phyloP scores from a whole-genome alignment of 2,888 invertebrate genomes.

The Fragum fragum region DNA sequence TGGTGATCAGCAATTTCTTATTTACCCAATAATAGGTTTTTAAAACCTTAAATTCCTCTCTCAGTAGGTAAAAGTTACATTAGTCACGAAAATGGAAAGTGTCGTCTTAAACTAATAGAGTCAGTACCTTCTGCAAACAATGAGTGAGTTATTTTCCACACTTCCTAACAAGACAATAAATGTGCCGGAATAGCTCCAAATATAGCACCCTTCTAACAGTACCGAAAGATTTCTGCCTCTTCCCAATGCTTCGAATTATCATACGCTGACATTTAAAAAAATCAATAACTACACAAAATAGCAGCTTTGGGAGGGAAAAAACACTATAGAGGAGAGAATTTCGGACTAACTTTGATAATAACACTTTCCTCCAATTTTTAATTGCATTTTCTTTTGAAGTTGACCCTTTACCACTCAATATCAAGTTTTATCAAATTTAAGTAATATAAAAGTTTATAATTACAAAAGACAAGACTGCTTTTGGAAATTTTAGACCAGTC shows the following conservation, averaged over 20 bases:
- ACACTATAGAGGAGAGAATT: background rate
- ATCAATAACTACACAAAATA: constrained; percentile 59
- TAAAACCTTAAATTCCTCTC: background rate
- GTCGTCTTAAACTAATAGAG: background rate
- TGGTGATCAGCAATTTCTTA: constrained; percentile 13
- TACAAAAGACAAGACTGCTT: no score
- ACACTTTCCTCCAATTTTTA: background rate
- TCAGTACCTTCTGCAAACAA: background rate
- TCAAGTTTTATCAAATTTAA: no score
- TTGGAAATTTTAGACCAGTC: no score
- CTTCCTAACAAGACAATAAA: background rate
- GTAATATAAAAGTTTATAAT: no score
- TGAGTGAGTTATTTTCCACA: background rate
- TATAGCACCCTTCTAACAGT: background rate
- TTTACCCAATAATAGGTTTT: constrained; percentile 6
- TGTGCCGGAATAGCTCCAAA: background rate
- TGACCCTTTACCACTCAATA: background rate
- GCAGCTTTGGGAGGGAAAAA: constrained; percentile 21
- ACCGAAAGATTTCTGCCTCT: background rate
- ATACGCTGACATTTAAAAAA: constrained; percentile 71
- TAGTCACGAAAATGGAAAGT: background rate
- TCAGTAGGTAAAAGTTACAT: background rate
- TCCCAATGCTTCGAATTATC: constrained; percentile 52
- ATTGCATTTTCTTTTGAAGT: constrained; percentile 2
- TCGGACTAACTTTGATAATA: background rate